Evolutionary conservation across 2,113 vertebrate species (phyloP).

Genomic region (Marmota monax): DNA sequence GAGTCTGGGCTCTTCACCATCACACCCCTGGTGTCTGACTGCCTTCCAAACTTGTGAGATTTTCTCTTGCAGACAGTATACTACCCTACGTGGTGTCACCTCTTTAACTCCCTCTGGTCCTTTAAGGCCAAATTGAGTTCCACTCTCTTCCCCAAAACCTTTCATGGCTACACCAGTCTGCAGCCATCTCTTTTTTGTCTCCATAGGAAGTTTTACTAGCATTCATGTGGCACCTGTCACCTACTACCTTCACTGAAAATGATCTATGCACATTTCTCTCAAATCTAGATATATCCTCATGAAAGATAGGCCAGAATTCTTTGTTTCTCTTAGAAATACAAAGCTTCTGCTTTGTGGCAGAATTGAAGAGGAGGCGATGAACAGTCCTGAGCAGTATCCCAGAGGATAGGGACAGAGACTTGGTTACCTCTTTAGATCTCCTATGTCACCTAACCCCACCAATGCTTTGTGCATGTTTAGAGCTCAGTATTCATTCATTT

Average conservation of each 20-base stretch:
- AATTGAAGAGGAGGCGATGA: background rate
- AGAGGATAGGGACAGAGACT: background rate
- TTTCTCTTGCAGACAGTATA: background rate
- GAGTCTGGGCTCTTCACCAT: background rate
- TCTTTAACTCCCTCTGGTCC: background rate
- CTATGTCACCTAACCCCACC: background rate
- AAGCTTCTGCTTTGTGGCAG: background rate
- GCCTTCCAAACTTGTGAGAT: background rate
- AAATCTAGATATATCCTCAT: background rate
- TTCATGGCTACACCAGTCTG: background rate
- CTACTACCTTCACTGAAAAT: background rate
- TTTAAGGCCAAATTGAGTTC: background rate
- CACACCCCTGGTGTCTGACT: no score
- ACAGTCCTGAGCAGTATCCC: background rate
- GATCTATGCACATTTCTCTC: background rate
- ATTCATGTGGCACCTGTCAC: background rate
- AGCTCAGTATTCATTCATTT: background rate
- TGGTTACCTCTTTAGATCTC: background rate
- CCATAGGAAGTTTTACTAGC: background rate
- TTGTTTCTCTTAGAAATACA: conserved; percentile 3
- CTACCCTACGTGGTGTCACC: background rate
- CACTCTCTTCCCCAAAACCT: background rate
- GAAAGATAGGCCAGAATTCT: background rate
- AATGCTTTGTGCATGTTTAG: background rate
- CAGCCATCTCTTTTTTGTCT: background rate